A percentile compares a stretch with the other conserved stretches of the same genome.
phyloP scores from a whole-genome alignment of 2,113 vertebrate genomes.

The Otocyon megalotis region DNA sequence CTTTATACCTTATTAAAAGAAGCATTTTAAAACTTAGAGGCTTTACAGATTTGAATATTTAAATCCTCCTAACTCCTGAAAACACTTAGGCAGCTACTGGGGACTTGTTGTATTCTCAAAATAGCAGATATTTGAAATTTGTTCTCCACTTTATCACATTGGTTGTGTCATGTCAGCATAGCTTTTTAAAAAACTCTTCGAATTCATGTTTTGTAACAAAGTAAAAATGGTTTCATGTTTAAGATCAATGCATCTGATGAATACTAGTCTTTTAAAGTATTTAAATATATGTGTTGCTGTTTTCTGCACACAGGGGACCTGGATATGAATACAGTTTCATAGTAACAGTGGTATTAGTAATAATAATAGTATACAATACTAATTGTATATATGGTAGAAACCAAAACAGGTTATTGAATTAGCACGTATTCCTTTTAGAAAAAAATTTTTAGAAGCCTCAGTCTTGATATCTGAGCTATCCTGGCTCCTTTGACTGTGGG shows the following conservation, averaged over 20 bases:
- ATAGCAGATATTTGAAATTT: background rate
- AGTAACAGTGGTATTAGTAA: background rate
- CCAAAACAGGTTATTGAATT: slow-evolving; percentile 43
- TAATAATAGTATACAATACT: background rate
- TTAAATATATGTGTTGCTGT: background rate
- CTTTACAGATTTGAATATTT: slow-evolving; percentile 1
- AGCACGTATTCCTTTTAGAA: background rate
- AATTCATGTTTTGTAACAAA: slow-evolving; percentile 11
- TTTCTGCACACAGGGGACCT: background rate
- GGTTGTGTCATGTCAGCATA: background rate
- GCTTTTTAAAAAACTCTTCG: slow-evolving; percentile 18
- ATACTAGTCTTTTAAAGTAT: background rate
- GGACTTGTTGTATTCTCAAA: slow-evolving; percentile 10
- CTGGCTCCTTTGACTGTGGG: background rate
- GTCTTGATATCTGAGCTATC: slow-evolving; percentile 16
- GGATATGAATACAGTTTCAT: background rate
- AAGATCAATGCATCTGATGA: background rate
- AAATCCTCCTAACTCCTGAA: background rate
- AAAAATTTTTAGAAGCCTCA: background rate
- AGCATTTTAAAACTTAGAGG: background rate
- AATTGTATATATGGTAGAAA: slow-evolving; percentile 10
- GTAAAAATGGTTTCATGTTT: background rate
- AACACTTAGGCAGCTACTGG: background rate
- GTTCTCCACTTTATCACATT: background rate
- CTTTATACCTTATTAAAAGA: background rate